phyloP scores from a whole-genome alignment of 2,113 vertebrate genomes.

The Mixornis gularis region DNA sequence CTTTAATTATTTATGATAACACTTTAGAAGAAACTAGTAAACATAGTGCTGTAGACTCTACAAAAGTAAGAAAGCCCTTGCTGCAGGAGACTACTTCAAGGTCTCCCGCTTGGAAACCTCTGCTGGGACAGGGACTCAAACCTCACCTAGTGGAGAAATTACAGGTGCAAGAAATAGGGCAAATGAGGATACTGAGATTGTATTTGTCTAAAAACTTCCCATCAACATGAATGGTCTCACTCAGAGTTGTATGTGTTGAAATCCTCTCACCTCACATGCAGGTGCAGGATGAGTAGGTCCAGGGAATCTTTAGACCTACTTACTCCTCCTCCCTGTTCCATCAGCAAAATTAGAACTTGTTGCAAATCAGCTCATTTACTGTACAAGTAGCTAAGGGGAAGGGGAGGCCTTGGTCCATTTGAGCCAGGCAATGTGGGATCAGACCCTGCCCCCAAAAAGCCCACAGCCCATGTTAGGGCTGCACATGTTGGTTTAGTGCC shows the following conservation, averaged over 20 bases:
- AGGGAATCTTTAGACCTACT: background rate
- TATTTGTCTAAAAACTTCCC: background rate
- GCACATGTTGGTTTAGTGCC: background rate
- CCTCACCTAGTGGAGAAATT: background rate
- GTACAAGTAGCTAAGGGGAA: background rate
- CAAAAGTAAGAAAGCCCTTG: background rate
- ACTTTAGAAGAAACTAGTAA: conserved; percentile 40
- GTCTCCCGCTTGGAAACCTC: background rate
- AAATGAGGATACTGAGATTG: background rate
- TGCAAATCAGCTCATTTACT: background rate
- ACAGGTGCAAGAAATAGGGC: background rate
- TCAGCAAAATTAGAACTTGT: background rate
- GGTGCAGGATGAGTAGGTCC: background rate
- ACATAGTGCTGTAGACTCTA: background rate
- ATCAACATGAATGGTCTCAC: background rate
- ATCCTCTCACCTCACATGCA: background rate
- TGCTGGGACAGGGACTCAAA: background rate
- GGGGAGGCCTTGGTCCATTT: background rate
- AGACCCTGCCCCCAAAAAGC: background rate
- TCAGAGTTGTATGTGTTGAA: background rate
- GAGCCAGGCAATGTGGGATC: background rate
- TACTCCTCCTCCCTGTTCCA: background rate
- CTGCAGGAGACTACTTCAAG: background rate
- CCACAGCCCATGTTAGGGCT: accelerated
- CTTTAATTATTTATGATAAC: conserved; percentile 54